Conservation (phyloP, 2,888 invertebrate species). For the Idaea aversata region DNA sequence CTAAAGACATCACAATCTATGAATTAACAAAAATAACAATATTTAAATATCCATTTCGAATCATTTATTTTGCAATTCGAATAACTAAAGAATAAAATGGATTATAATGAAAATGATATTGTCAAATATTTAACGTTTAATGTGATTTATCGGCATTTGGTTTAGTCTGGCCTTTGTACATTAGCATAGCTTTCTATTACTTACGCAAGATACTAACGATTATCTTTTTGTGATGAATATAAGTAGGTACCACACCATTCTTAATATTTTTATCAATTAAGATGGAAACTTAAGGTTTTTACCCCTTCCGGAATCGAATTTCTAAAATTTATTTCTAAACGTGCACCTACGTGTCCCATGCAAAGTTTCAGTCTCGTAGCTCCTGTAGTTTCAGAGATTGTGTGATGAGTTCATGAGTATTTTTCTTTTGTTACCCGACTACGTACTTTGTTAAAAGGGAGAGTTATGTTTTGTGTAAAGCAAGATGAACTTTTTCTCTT, state of each 20-base stretch:
- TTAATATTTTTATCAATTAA: not conserved
- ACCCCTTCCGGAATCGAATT: too few relatives aligned
- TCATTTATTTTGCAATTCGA: conserved; percentile 1
- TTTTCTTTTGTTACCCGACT: too few relatives aligned
- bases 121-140: conserved; percentile 2
- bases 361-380: too few relatives aligned
- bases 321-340: too few relatives aligned
- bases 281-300: too few relatives aligned
- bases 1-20: not conserved
- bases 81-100: conserved; percentile 1
- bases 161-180: not conserved
- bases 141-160: not conserved
- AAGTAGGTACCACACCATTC: not conserved
- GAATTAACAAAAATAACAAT: not conserved
- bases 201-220: not conserved
- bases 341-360: too few relatives aligned
- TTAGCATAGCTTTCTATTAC: conserved; percentile 1
- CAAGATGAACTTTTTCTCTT: too few relatives aligned
- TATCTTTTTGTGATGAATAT: not conserved
- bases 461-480: too few relatives aligned
- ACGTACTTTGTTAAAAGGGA: too few relatives aligned
- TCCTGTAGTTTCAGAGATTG: too few relatives aligned
- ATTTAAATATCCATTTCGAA: not conserved
- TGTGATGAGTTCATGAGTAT: too few relatives aligned
- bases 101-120: conserved; percentile 1